A percentile compares a stretch with the other conserved stretches of the same genome.
Conservation (phyloP, 1,140 invertebrate species). For the Drosophila punjabiensis region DNA sequence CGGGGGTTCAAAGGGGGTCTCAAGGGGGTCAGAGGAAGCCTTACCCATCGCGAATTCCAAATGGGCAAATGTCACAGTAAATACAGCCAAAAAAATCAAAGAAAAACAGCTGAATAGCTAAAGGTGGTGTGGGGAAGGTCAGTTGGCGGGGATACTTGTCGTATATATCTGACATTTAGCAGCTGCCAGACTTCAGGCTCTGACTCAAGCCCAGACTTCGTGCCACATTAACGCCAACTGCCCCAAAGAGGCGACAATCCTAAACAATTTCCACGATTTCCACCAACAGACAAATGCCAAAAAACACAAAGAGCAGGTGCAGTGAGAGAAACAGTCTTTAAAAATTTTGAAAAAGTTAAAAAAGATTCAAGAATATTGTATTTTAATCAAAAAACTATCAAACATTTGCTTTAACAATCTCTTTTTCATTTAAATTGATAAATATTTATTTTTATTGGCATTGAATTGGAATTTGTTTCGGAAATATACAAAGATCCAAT, state of each 20-base stretch:
- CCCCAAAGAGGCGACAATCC: constrained; percentile 40
- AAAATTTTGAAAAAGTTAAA: background rate
- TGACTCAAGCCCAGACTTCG: constrained; percentile 24
- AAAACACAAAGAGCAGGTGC: constrained; percentile 28
- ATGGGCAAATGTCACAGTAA: constrained; percentile 46
- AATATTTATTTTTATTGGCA: constrained; percentile 1
- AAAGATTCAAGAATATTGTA: background rate
- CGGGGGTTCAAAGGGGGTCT: background rate
- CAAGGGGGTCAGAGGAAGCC: constrained; percentile 14
- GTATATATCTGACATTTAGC: constrained; percentile 49
- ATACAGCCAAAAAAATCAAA: background rate
- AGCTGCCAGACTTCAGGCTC: constrained; percentile 21
- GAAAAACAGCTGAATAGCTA: constrained; percentile 1
- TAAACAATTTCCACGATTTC: constrained; percentile 25
- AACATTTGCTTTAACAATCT: background rate
- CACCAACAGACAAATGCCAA: constrained; percentile 24
- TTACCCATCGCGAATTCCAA: constrained; percentile 26
- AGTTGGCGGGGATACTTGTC: constrained; percentile 9
- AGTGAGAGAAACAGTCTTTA: background rate
- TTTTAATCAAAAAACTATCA: too few species aligned
- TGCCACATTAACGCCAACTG: constrained; percentile 53
- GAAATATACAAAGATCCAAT: constrained; percentile 1
- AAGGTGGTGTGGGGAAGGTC: constrained; percentile 33
- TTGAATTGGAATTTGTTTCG: constrained; percentile 2
- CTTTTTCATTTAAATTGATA: background rate